Evolutionary conservation across 2,888 invertebrate species (phyloP), one percentile per base, ranked within the genome.

Genomic region (Halocaridina rubra): DNA sequence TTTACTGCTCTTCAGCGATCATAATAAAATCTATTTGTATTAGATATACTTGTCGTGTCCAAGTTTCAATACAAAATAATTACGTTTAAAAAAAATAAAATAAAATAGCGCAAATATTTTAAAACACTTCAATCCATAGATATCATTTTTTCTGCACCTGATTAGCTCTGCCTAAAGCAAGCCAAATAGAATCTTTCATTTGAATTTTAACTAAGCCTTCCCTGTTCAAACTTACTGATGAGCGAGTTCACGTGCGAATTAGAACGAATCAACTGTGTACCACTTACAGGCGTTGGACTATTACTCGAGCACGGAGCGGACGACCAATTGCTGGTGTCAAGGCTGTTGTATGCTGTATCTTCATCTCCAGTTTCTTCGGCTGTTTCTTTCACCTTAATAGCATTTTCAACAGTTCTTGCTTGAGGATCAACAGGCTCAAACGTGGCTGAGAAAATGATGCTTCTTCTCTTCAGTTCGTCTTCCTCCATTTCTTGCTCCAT

Each of bases 201-300:
- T n/a, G n/a, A n/a, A n/a, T 39, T 7, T 24, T 19, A 19, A 27
- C 67, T 61, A 61, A 19, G 64, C 24, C 10, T 71, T 71, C 24
- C 53, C 19, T 78, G 80, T 27, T 80, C 80, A 57, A 80, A 80
- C 46, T 72, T 80, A 16, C 72, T 72, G n/a, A 80, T 80, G 3
- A 80, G 72, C 2, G 80, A 72, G 27, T 61, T 64, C n/a, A 80
- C 61, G 29, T 39, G 59, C 5, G 80, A 72, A 8, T 22, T 39
- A 8, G 80, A 61, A 13, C 69, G 53, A n/a, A 30, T 8, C 19
- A 53, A 27, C 27, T 27, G 19, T 32, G 27, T n/a, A 5, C 2
- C 24, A 16, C 69, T 30, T 32, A 8, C 29, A 0, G 27, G 32
- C 10, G 32, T 32, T 3, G 69, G 69, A 10, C 69, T 69, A 16